Base-by-base conservation (phyloP, 2,113 vertebrate species). In the Lanius collurio region DNA sequence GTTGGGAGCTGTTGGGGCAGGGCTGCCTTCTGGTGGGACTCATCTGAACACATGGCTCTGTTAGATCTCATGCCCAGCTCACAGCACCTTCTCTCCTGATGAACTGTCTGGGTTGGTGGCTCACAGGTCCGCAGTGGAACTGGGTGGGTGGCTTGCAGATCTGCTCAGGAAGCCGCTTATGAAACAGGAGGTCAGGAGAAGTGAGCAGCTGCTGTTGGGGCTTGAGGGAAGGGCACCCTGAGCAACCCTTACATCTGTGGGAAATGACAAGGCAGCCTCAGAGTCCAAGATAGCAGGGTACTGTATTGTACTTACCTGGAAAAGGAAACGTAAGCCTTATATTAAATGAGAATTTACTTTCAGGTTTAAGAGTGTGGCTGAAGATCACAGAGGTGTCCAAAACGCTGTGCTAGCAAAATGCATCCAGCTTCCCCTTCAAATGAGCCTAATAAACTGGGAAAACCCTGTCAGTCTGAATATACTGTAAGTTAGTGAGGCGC, bases 361-460 rank as follows among this genome's bases (percentile, higher is more conserved):
- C 64, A 90, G 37, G 33, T 87, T 84, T 77, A 74, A 67, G 44
- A 88, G 30, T 6, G 0, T 41, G 69, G 42, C 64, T 93, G 78
- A 91, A 56, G 92, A 93, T 86, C 73, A 81, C 39, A 77, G 49
- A 90, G 31, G 44, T 56, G 41, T 64, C 46, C 52, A 93, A 83
- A 92, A 50, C 0, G 7, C 93, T 87, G 59, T 42, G 21, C 56
- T 39, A 85, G 83, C 91, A 92, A 94, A 96, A 93, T 27, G 15
- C 60, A 89, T 74, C 67, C 81, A 78, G 39, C n/a, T 90, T 95
- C 82, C 68, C 90, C 57, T 44, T 67, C 71, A 89, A 65, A 85
- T 89, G 83, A 95, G 63, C 28, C 79, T 95, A 95, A 97, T 62
- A 89, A 93, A 55, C 35, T 83, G 75, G 83, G 94, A 95, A 96